Base-by-base conservation (phyloP, 2,888 invertebrate species). In the Acronicta alni region DNA sequence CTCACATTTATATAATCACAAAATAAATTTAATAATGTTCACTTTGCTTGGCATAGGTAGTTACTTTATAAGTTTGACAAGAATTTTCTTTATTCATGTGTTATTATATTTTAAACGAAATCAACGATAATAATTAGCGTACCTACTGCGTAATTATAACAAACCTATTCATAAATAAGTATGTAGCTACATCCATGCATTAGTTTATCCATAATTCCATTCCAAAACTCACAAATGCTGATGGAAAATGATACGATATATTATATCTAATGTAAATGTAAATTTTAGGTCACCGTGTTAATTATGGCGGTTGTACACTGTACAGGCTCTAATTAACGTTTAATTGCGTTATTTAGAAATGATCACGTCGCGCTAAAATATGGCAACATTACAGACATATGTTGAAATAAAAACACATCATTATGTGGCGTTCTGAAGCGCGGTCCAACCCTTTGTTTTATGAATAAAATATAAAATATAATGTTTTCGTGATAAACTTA, bases 331-430 rank as follows among this genome's bases (percentile, higher is more conserved):
- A 73, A 76, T 81, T 75, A 75, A 66, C 55, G 65, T 64, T 67
- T 60, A 77, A 76, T 80, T 77, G 70, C 48, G 47, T 75, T 75
- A 72, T 72, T 77, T 75, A 70, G 65, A 65, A 72, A 66, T 73
- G 52, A 72, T 78, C 75, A 79, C 71, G 67, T 68, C 45, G 52
- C 32, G 49, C 17, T 52, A 44, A 52, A 66, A 66, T 57, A 57
- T 52, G 53, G 53, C 10, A 51, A 53, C 44, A 57, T 72, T 58
- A 54, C 32, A 26, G n/a, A 46, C n/a, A 44, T 15, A 55, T 42
- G 32, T 30, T 52, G 9, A 38, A 48, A 60, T 39, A 42, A 55
- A 57, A 70, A 52, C n/a, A 42, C 10, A 45, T 48, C 14, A 65
- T 59, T 52, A 52, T 18, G 20, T 23, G 14, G 15, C 3, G 4